These are phyloP conservation scores for Philypnodon macrostomus DNA, from an alignment of 2,797 vertebrate species.

Conservation along the genomic window DNA sequence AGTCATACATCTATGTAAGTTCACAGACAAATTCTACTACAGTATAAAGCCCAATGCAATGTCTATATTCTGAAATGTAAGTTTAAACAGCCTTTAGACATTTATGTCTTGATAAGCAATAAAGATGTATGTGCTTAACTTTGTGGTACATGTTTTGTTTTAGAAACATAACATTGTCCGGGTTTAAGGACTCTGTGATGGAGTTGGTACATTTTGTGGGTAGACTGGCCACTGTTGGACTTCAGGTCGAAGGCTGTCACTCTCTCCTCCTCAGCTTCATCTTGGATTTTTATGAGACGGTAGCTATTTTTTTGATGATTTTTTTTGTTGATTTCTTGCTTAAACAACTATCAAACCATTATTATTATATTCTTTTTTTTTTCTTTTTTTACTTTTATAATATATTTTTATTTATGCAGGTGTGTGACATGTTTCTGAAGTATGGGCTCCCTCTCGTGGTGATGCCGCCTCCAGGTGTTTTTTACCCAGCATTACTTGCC, in stretches of 20 bases:
- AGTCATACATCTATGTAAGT: slow-evolving; percentile 78
- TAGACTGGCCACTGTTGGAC: slow-evolving; percentile 74
- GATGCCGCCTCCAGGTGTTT: slow-evolving; percentile 86
- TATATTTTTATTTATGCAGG: too few relatives aligned
- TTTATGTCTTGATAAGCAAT: too few relatives aligned
- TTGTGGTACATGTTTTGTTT: slow-evolving; percentile 16
- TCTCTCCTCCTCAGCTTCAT: slow-evolving; percentile 84
- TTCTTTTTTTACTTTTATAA: too few relatives aligned
- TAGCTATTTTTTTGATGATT: too few relatives aligned
- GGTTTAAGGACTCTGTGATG: slow-evolving; percentile 78
- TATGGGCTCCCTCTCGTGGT: slow-evolving; percentile 86
- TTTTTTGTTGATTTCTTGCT: too few relatives aligned
- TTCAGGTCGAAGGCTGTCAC: slow-evolving; percentile 82
- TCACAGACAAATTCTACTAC: too few relatives aligned
- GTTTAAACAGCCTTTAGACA: not conserved
- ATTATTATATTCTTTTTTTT: too few relatives aligned
- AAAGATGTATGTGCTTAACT: not conserved
- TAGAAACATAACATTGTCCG: slow-evolving; percentile 86
- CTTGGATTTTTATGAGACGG: slow-evolving; percentile 92
- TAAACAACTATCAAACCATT: too few relatives aligned
- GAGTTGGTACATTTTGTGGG: slow-evolving; percentile 87
- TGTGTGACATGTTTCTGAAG: slow-evolving; percentile 86
- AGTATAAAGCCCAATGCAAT: too few relatives aligned
- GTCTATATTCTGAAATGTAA: too few relatives aligned
- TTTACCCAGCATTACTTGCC: slow-evolving; percentile 86